Evolutionary conservation across 2,797 vertebrate species (phyloP), one percentile per base, ranked within the genome.

Genomic region (Dermochelys coriacea): DNA sequence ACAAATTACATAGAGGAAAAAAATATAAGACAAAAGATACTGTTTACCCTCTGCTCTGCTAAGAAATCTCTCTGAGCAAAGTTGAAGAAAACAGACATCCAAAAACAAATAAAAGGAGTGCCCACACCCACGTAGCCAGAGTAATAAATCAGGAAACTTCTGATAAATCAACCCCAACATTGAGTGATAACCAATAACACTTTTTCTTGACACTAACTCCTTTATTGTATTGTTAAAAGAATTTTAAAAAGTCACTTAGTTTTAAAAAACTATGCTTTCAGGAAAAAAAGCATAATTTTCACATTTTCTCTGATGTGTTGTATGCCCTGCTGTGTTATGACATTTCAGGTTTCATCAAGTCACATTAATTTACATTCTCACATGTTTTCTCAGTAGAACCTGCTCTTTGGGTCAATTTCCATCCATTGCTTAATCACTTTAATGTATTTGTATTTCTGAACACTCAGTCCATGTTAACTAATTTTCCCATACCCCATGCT

Each of bases 211-310:
- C 94, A 94, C 85, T 92, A 96, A 95, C 94, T 94, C 93, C 81
- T 96, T 96, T 96, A 95, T 96, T 96, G 93, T 97, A 94, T 96
- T 97, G 97, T 95, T 93, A 97, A 96, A 95, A 96, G 94, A 97
- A 96, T 95, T 95, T 94, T n/a, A n/a, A 96, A 97, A 97, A 97
- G 94, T 91, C 95, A 96, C 96, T 97, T 96, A 90, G 18, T 86
- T 96, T 97, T 94, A 91, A 82, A 91, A 96, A 80, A 92, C 80
- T 94, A 31, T 85, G 93, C 90, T 96, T 93, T 92, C 81, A 95
- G 87, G 91, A 93, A 96, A 97, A 97, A 97, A 96, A 96, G 96
- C 95, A 94, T 98, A 97, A 98, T 98, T 98, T 98, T 98, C 96
- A 96, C 95, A 96, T 97, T 98, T 95, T 87, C 94, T 97, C 95